Conservation (phyloP, 2,113 vertebrate genomes). For the Piaya cayana region DNA sequence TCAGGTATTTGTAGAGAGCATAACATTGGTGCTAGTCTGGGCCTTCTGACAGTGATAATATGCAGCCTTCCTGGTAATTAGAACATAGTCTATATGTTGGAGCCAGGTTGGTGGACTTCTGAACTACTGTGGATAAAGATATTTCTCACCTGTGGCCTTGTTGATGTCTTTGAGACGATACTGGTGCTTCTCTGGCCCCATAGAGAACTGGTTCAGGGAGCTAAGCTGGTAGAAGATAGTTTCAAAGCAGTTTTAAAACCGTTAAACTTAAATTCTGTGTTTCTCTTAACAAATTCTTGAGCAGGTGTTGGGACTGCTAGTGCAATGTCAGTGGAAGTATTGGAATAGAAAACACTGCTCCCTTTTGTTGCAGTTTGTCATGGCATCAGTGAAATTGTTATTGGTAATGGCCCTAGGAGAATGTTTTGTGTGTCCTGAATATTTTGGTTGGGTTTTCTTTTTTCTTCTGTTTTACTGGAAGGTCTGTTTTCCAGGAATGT, state of each 20-base stretch:
- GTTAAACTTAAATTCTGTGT: neutral
- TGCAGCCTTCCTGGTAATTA: neutral
- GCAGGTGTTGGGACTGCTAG: neutral
- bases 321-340: neutral
- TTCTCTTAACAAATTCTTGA: neutral
- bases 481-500: neutral
- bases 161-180: neutral
- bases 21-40: neutral
- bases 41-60: neutral
- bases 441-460: neutral
- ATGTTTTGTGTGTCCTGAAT: fast-evolving
- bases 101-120: neutral
- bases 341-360: neutral
- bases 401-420: neutral
- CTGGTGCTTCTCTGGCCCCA: neutral
- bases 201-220: neutral
- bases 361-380: neutral
- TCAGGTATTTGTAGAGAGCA: too few relatives aligned
- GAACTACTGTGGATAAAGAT: neutral
- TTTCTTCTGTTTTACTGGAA: neutral
- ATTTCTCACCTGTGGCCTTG: neutral
- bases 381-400: neutral
- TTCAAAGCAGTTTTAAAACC: neutral
- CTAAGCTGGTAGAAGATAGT: neutral
- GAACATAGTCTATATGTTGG: neutral